phyloP scores from a whole-genome alignment of 2,113 vertebrate genomes.

The Ellobius talpinus region DNA sequence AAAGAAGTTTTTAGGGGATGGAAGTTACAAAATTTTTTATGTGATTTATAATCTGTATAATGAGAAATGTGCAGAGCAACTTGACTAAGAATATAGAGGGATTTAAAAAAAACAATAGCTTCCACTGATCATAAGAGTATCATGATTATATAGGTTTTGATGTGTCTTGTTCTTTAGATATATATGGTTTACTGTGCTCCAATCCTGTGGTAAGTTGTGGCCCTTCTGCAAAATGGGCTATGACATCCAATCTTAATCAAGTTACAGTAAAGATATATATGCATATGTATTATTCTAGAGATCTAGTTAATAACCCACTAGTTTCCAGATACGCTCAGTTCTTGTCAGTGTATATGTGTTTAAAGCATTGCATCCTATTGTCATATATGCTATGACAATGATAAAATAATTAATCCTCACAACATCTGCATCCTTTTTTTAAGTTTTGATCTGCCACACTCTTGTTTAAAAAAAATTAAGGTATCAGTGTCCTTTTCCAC shows the following conservation, averaged over 20 bases:
- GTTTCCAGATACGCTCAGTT: not conserved
- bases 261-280: not conserved
- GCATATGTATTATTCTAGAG: not conserved
- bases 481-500: not conserved
- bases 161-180: not conserved
- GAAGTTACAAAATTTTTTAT: not conserved
- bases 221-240: not conserved
- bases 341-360: constrained; percentile 44
- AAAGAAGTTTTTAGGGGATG: not conserved
- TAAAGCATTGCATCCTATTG: not conserved
- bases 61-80: not conserved
- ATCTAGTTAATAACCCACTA: not conserved
- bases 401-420: not conserved
- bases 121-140: not conserved
- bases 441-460: not conserved
- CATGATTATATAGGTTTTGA: not conserved
- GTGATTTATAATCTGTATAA: not conserved
- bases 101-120: not conserved
- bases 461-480: constrained; percentile 3
- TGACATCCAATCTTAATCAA: not conserved
- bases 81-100: not conserved
- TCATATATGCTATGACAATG: not conserved
- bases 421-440: not conserved
- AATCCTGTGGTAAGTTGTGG: not conserved
- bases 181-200: not conserved